Percentiles rank a stretch among this genome's conserved stretches.
phyloP scores from a whole-genome alignment of 1,140 invertebrate species.

The Luehdorfia chinensis region DNA sequence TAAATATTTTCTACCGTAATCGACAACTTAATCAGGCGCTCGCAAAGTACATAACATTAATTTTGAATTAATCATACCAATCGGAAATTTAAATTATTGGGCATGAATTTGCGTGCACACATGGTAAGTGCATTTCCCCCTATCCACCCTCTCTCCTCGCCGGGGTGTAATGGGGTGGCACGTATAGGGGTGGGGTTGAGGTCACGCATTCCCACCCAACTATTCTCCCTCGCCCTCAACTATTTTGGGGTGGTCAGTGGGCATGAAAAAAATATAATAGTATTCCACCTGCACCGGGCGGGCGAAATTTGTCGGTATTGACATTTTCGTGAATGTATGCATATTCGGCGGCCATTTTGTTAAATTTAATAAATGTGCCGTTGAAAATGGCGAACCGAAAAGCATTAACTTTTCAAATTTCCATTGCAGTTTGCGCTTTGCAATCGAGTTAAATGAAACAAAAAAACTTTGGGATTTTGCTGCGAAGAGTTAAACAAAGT shows the following conservation, averaged over 20 bases:
- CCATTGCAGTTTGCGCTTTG: slow-evolving; percentile 16
- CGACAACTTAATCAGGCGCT: background rate
- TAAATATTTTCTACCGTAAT: slow-evolving; percentile 1
- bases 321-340: slow-evolving; percentile 46
- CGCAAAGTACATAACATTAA: slow-evolving; percentile 53
- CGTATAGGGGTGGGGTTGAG: slow-evolving; percentile 29
- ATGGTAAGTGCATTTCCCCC: slow-evolving; percentile 47
- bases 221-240: slow-evolving; percentile 50
- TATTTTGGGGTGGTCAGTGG: slow-evolving; percentile 61
- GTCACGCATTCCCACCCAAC: slow-evolving; percentile 54
- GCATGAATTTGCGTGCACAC: slow-evolving; percentile 67
- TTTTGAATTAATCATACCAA: slow-evolving; percentile 64
- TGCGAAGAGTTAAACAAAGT: background rate
- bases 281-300: slow-evolving; percentile 63
- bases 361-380: slow-evolving; percentile 28
- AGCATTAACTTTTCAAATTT: slow-evolving; percentile 20
- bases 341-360: slow-evolving; percentile 57
- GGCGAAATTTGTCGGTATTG: slow-evolving; percentile 50
- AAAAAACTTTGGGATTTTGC: slow-evolving; percentile 5
- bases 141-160: slow-evolving; percentile 18
- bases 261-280: slow-evolving; percentile 66
- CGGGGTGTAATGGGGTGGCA: slow-evolving; percentile 24
- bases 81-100: slow-evolving; percentile 73
- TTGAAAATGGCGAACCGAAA: slow-evolving; percentile 3
- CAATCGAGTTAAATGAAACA: slow-evolving; percentile 10